Conservation (phyloP, 2,113 vertebrate species). For the Helogale parvula region DNA sequence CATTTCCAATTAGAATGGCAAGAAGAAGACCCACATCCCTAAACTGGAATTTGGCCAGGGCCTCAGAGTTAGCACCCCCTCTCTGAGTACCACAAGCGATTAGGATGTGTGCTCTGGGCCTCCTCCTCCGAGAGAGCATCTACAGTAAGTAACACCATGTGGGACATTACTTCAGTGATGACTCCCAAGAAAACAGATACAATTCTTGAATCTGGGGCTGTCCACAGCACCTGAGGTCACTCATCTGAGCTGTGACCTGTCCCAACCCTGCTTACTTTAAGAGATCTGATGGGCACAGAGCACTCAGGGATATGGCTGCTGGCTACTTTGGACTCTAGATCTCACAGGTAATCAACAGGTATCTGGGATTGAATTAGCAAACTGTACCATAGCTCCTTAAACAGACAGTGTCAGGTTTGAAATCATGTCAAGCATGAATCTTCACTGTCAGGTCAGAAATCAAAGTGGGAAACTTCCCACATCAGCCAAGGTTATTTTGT, state of each 20-base stretch:
- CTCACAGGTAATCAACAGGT: constrained; percentile 80
- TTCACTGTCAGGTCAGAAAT: constrained; percentile 80
- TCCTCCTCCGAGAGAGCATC: constrained; percentile 73
- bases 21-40: constrained; percentile 81
- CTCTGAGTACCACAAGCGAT: constrained; percentile 79
- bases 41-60: constrained; percentile 82
- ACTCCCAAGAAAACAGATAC: constrained; percentile 77
- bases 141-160: constrained; percentile 74
- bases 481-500: constrained; percentile 74
- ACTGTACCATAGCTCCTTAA: constrained; percentile 83
- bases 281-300: constrained; percentile 80
- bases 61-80: constrained; percentile 82
- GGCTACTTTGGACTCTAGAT: constrained; percentile 82
- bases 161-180: constrained; percentile 74
- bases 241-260: constrained; percentile 71
- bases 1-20: constrained; percentile 78
- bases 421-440: constrained; percentile 78
- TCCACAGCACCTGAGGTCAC: constrained; percentile 70
- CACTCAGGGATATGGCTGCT: constrained; percentile 79
- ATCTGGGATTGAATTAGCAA: constrained; percentile 77
- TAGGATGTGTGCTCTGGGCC: constrained; percentile 76
- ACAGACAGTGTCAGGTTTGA: constrained; percentile 83
- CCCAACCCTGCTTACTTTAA: constrained; percentile 76
- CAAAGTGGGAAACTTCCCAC: constrained; percentile 77
- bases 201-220: constrained; percentile 74